Conservation (phyloP, 1,140 invertebrate species). For the Orius insidiosus region DNA sequence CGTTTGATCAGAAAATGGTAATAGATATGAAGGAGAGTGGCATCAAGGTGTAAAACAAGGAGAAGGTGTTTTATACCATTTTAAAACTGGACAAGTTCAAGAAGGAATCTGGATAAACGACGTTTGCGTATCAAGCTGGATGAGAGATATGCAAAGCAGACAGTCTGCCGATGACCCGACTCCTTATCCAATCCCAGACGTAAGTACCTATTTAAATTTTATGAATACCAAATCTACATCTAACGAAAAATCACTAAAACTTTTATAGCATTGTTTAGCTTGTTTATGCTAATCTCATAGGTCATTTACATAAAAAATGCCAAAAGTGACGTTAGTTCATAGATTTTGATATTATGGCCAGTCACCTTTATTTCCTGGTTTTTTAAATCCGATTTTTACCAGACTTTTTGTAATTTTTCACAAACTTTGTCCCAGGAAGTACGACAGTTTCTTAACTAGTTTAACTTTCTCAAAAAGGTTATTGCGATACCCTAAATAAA, state of each 20-base stretch:
- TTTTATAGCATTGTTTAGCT: not conserved
- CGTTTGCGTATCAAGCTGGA: slow-evolving; percentile 30
- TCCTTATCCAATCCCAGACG: slow-evolving; percentile 31
- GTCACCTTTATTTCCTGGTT: too few species aligned
- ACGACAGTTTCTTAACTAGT: too few species aligned
- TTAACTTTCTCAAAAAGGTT: too few species aligned
- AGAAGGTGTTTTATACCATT: slow-evolving; percentile 37
- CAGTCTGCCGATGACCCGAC: slow-evolving; percentile 33
- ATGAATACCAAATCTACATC: not conserved
- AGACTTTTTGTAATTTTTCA: too few species aligned
- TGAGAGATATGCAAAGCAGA: slow-evolving; percentile 34
- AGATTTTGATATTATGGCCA: too few species aligned
- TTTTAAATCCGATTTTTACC: too few species aligned
- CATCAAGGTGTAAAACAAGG: slow-evolving; percentile 34
- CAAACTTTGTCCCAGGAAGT: too few species aligned
- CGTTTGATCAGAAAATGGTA: slow-evolving; percentile 35
- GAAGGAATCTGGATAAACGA: slow-evolving; percentile 35
- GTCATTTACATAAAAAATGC: not conserved
- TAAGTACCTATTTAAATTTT: not conserved
- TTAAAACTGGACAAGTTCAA: slow-evolving; percentile 39
- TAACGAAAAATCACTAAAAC: not conserved
- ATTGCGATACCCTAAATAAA: too few species aligned
- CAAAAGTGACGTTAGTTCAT: not conserved
- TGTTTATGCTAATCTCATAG: not conserved
- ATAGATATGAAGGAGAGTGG: slow-evolving; percentile 43